Conservation (phyloP, 2,113 vertebrate genomes). For the Puntigrus tetrazona region DNA sequence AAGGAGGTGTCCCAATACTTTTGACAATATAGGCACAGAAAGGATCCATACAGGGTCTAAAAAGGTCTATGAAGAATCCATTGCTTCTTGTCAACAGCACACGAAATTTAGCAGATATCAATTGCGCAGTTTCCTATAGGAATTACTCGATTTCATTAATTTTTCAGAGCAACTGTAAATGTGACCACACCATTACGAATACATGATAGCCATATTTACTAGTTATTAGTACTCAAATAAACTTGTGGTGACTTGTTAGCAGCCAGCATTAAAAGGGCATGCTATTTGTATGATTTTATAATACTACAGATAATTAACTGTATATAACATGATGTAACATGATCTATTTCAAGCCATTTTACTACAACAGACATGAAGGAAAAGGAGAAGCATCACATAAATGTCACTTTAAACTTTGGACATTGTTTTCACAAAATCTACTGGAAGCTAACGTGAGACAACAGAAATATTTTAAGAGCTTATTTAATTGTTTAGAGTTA, state of each 20-base stretch:
- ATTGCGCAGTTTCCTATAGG: not conserved
- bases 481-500: not conserved
- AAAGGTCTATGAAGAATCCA: too few species aligned
- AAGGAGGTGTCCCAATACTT: too few species aligned
- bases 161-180: not conserved
- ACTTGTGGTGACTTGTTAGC: not conserved
- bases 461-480: not conserved
- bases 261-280: not conserved
- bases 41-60: too few species aligned
- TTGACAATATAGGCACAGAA: too few species aligned
- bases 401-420: not conserved
- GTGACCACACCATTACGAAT: not conserved
- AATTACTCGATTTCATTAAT: not conserved
- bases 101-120: not conserved
- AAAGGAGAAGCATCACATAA: not conserved
- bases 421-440: not conserved
- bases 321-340: not conserved
- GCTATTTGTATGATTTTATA: not conserved
- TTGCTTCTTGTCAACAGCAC: not conserved
- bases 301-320: not conserved
- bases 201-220: not conserved
- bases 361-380: not conserved
- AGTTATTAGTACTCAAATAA: not conserved
- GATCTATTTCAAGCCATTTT: not conserved
- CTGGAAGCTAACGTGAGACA: not conserved